Evolutionary conservation across 2,888 invertebrate genomes (phyloP).

Genomic region (Acanthosepion lycidas): DNA sequence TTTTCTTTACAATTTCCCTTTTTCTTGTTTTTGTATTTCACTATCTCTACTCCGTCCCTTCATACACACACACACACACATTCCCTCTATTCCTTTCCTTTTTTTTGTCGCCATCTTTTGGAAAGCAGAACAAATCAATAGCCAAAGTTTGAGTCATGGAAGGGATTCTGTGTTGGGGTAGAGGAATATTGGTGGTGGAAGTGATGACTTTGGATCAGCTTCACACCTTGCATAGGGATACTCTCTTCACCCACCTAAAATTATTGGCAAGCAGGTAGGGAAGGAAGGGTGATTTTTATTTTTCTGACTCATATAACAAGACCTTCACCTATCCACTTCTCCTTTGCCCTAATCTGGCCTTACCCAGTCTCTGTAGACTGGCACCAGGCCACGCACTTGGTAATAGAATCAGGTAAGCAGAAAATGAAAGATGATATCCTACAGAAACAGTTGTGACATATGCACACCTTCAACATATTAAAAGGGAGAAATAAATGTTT

Average conservation of each 20-base stretch:
- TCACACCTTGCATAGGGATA: neutral
- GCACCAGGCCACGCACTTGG: neutral
- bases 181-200: neutral
- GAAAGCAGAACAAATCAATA: neutral
- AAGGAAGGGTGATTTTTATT: neutral
- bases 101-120: neutral
- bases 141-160: neutral
- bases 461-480: too few relatives aligned
- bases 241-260: neutral
- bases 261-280: neutral
- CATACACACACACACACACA: neutral
- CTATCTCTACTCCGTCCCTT: neutral
- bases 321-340: neutral
- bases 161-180: neutral
- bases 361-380: neutral
- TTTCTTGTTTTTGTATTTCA: neutral
- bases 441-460: neutral
- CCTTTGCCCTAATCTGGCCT: neutral
- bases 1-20: neutral
- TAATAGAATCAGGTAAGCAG: constrained; percentile 16
- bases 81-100: neutral
- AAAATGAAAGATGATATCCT: neutral
- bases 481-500: too few relatives aligned
- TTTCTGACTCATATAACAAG: neutral
- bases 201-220: neutral